Percentiles rank a stretch among this genome's conserved stretches.
These are phyloP conservation scores for Pungitius pungitius DNA, from an alignment of 2,113 vertebrate genomes.

Conservation along the genomic window DNA sequence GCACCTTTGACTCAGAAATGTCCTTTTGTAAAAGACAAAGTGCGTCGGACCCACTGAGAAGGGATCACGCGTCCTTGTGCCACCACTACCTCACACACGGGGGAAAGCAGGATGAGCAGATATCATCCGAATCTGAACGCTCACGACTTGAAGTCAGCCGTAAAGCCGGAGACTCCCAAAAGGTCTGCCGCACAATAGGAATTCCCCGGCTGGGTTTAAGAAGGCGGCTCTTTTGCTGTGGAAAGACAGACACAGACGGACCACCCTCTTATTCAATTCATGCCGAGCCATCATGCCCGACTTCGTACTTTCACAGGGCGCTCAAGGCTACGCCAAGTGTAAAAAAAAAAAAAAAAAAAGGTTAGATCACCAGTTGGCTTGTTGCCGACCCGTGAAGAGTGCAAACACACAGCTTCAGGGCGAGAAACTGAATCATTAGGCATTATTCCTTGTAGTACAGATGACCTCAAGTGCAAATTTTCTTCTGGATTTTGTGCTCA, in stretches of 20 bases:
- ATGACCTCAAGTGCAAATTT: background rate
- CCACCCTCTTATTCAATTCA: conserved; percentile 61
- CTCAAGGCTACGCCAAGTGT: conserved; percentile 6
- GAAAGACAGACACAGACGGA: conserved; percentile 40
- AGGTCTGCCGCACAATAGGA: conserved; percentile 66
- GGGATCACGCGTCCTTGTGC: background rate
- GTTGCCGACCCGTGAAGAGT: background rate
- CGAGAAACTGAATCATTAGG: background rate
- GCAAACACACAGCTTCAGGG: conserved; percentile 1
- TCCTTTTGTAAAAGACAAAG: conserved; percentile 20
- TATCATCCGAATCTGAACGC: conserved; percentile 36
- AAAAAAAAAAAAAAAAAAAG: background rate
- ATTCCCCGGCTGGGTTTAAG: conserved; percentile 56
- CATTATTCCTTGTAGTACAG: background rate
- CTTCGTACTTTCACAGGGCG: conserved; percentile 35
- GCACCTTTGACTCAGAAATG: conserved; percentile 37
- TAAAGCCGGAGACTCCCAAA: conserved; percentile 22
- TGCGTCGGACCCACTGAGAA: background rate
- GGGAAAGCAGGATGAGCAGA: background rate
- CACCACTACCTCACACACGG: conserved; percentile 20
- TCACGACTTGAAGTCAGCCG: conserved; percentile 31
- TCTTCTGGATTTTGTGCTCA: background rate
- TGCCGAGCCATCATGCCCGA: conserved; percentile 57
- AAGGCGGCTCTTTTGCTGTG: conserved; percentile 41
- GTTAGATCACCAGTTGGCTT: conserved; percentile 45